Percentiles rank a stretch among this genome's conserved stretches.
Conservation (phyloP, 2,888 invertebrate genomes). For the Trichacis sp. region DNA sequence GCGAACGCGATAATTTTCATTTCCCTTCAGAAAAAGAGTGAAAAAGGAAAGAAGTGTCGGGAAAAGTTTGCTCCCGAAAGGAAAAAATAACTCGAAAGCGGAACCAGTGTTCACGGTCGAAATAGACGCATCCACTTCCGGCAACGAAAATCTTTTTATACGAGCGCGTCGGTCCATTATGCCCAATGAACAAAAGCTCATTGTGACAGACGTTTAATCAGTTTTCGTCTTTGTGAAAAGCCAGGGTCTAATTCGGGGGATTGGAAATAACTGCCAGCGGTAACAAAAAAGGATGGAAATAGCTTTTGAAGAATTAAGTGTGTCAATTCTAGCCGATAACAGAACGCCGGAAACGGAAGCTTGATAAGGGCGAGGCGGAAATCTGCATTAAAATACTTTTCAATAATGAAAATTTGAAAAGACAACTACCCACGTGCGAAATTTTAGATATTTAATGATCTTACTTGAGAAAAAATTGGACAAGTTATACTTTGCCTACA, state of each 20-base stretch:
- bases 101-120: neutral
- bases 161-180: conserved; percentile 7
- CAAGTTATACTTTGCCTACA: too few species aligned
- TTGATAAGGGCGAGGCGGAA: neutral
- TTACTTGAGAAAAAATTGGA: too few species aligned
- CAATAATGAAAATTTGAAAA: too few species aligned
- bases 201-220: conserved; percentile 1
- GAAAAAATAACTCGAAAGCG: neutral
- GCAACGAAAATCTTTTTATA: conserved; percentile 22
- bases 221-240: neutral
- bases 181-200: neutral
- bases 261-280: neutral
- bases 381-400: neutral
- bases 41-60: neutral
- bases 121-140: conserved; percentile 44
- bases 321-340: too few species aligned
- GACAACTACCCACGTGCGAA: too few species aligned
- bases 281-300: neutral
- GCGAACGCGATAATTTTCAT: conserved; percentile 47
- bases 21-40: conserved; percentile 17
- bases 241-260: neutral
- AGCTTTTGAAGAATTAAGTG: neutral
- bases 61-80: neutral
- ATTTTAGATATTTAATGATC: too few species aligned
- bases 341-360: neutral